phyloP scores from a whole-genome alignment of 1,140 invertebrate species.

The Chymomyza costata region DNA sequence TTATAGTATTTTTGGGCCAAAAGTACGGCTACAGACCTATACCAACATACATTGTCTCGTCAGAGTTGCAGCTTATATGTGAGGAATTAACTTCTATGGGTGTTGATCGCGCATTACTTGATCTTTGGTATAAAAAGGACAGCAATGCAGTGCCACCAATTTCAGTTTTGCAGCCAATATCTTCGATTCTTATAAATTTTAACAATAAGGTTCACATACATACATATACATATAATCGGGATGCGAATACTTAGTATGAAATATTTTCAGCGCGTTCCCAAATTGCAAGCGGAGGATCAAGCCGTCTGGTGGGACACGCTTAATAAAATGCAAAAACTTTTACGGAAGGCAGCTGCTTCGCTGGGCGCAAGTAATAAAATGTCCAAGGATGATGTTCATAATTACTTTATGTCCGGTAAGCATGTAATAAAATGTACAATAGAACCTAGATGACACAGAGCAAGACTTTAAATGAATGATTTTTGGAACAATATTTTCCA shows the following conservation, averaged over 20 bases:
- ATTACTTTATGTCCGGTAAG: conserved; percentile 98
- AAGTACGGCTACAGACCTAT: conserved; percentile 99
- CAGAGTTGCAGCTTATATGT: conserved; percentile 90
- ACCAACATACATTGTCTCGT: conserved; percentile 94
- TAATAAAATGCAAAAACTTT: conserved; percentile 94
- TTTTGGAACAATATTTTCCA: no score
- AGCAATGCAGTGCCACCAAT: conserved; percentile 95
- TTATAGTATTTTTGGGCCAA: conserved; percentile 98
- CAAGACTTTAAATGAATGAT: conserved; percentile 2
- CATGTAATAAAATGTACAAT: conserved; percentile 5
- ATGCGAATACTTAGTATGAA: no score
- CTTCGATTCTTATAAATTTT: conserved; percentile 97
- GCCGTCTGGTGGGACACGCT: conserved; percentile 98
- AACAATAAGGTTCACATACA: conserved; percentile 91
- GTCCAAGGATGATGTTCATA: conserved; percentile 95
- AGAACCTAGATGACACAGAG: no score
- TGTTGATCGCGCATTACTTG: conserved; percentile 88
- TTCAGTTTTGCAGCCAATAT: conserved; percentile 96
- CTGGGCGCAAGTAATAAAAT: conserved; percentile 90
- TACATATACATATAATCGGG: not conserved
- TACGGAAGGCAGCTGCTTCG: conserved; percentile 92
- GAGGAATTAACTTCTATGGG: conserved; percentile 79
- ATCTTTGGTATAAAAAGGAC: conserved; percentile 97
- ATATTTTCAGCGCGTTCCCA: conserved; percentile 89
- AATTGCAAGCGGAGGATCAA: conserved; percentile 96